phyloP scores from a whole-genome alignment of 2,888 invertebrate genomes.

The Lamellibrachia satsuma region DNA sequence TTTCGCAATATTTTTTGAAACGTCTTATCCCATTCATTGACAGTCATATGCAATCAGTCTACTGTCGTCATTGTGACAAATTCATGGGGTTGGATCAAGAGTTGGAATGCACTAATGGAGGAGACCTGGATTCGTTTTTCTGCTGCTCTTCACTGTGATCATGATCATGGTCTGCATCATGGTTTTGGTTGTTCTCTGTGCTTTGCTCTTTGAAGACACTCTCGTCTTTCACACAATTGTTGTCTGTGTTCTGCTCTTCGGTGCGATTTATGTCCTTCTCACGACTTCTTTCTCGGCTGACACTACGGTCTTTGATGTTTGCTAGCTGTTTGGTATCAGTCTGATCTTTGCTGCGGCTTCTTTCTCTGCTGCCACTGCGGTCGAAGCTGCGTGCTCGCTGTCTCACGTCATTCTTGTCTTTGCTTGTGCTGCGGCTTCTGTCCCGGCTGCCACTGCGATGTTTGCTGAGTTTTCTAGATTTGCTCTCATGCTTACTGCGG shows the following conservation, averaged over 20 bases:
- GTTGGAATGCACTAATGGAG: neutral
- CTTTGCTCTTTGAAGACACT: neutral
- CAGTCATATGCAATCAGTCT: neutral
- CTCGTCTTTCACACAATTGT: neutral
- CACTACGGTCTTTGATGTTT: neutral
- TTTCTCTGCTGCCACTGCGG: neutral
- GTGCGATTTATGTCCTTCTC: neutral
- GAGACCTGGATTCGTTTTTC: neutral
- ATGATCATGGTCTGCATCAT: conserved; percentile 8
- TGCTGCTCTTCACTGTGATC: neutral
- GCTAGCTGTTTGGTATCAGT: neutral
- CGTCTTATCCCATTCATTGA: neutral
- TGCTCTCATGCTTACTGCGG: neutral
- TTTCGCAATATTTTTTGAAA: neutral
- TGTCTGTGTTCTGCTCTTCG: neutral
- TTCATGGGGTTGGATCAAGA: neutral
- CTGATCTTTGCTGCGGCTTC: neutral
- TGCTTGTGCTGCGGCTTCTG: conserved; percentile 11
- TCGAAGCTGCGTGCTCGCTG: neutral
- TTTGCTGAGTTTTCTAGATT: neutral
- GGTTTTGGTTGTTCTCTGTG: neutral
- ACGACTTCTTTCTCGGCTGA: neutral
- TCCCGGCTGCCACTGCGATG: conserved; percentile 3
- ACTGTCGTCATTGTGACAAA: neutral
- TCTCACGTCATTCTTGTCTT: neutral